Evolutionary conservation across 2,888 invertebrate genomes (phyloP), one percentile per base, ranked within the genome.

Genomic region (Cosmia trapezina): DNA sequence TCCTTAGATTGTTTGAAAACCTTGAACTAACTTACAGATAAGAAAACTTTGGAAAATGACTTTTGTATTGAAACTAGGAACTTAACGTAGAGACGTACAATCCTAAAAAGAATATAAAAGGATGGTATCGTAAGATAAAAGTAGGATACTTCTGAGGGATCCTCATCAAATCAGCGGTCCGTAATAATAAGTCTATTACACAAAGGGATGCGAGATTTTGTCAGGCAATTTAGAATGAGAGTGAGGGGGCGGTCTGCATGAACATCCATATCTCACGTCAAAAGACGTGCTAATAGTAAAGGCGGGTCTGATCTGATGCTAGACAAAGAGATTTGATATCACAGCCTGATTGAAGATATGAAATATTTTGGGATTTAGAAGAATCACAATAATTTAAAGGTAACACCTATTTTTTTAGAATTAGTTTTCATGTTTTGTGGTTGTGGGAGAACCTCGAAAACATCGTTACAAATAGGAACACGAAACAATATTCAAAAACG

Each of bases 181-280:
- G 92, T 91, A 93, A 93, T 94, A 95, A 94, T 92, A 94, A 93
- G 92, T 91, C 90, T 89, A 93, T 93, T 91, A 90, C 88, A 93
- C 91, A 94, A 94, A 94, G 93, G 93, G 92, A 90, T 90, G 88
- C 88, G 91, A 91, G 89, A 93, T 94, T 93, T 93, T 91, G 91
- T 88, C 91, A 89, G 91, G 90, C 93, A 92, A 94, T 94, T 94
- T 94, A 86, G 91, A 86, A 89, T 89, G 88, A 83, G 89, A 91
- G 88, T 89, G 90, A 83, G 89, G 91, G 91, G 92, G 91, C 89
- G 90, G 90, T 88, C 86, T 85, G 84, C 81, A 81, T 84, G 83
- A 86, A 81, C 85, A 83, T 80, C 81, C 83, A 89, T 89, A 89
- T 90, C 85, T 83, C 80, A 78, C 81, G 66, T 83, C 86, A 86